phyloP scores from a whole-genome alignment of 2,113 vertebrate genomes.

The Peromyscus californicus region DNA sequence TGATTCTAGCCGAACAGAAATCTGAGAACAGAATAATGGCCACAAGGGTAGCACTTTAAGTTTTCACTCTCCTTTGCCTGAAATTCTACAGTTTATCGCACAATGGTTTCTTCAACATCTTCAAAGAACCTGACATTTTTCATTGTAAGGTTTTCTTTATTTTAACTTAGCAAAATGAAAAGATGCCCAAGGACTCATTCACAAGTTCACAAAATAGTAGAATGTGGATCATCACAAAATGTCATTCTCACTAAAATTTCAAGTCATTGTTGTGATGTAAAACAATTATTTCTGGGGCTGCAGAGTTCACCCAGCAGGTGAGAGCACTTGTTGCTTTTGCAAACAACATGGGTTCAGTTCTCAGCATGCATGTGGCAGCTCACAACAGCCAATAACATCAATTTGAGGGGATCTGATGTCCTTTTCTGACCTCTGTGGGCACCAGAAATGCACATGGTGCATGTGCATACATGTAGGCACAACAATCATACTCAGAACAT shows the following conservation, averaged over 20 bases:
- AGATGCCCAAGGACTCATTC: not conserved
- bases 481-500: not conserved
- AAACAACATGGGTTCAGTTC: not conserved
- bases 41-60: not conserved
- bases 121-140: not conserved
- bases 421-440: not conserved
- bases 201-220: not conserved
- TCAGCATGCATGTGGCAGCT: not conserved
- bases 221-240: not conserved
- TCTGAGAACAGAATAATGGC: conserved; percentile 72
- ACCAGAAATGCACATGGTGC: not conserved
- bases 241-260: not conserved
- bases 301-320: too few species aligned
- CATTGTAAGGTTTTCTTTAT: not conserved
- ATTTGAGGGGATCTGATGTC: not conserved
- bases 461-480: not conserved
- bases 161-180: conserved; percentile 53
- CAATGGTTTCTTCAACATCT: not conserved
- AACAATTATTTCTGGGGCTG: not conserved
- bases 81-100: not conserved
- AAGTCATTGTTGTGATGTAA: not conserved
- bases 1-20: conserved; percentile 73
- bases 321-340: not conserved
- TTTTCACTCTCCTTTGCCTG: not conserved
- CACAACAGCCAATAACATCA: too few species aligned